Evolutionary conservation across 2,888 invertebrate species (phyloP).

Genomic region (Cheiracanthium punctorium): DNA sequence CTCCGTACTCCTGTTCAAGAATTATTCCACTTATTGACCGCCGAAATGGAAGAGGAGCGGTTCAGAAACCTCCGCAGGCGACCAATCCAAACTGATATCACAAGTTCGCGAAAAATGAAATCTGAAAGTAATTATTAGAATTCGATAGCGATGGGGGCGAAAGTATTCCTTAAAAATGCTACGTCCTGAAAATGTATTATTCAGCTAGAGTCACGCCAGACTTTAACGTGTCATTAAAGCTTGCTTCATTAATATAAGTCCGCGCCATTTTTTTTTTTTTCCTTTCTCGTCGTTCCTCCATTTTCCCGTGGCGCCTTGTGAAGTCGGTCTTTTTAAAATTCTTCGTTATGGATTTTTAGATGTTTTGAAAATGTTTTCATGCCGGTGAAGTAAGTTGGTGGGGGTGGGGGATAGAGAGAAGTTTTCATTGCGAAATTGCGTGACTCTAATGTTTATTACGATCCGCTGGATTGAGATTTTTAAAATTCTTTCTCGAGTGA

Average conservation of each 20-base stretch:
- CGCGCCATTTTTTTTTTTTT: no score
- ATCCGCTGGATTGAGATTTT: not conserved
- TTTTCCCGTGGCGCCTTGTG: not conserved
- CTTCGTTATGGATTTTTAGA: not conserved
- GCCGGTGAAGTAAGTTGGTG: not conserved
- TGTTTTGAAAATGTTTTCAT: not conserved
- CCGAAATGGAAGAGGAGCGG: not conserved
- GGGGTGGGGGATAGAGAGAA: no score
- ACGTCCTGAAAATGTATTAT: not conserved
- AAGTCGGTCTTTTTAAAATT: not conserved
- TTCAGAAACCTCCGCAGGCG: not conserved
- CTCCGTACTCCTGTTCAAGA: no score
- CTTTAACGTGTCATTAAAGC: conserved; percentile 41
- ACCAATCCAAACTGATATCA: not conserved
- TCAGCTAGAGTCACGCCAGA: not conserved
- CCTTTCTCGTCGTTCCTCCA: no score
- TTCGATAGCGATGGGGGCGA: not conserved
- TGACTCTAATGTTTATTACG: not conserved
- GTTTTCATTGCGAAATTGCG: not conserved
- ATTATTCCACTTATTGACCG: no score
- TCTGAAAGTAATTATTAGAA: conserved; percentile 8
- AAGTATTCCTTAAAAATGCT: not conserved
- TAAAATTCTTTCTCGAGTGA: no score
- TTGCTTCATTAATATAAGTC: conserved; percentile 20
- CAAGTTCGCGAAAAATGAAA: not conserved